Evolutionary conservation across 2,888 invertebrate genomes (phyloP).

Genomic region (Zhuqinia jingwanae): DNA sequence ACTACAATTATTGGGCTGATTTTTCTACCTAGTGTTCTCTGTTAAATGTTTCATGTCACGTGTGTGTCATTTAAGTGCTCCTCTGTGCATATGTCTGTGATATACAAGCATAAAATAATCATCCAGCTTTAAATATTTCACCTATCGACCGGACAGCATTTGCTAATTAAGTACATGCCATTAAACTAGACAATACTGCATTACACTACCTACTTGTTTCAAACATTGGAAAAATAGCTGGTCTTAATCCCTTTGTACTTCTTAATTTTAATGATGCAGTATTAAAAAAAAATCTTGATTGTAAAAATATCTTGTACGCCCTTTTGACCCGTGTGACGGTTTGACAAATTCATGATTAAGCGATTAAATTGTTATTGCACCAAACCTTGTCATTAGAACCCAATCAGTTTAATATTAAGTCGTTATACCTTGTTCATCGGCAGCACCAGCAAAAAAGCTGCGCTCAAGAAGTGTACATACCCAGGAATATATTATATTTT

Average conservation of each 20-base stretch:
- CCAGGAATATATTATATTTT: conserved; percentile 4
- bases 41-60: neutral
- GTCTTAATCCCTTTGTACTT: neutral
- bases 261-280: neutral
- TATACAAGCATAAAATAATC: neutral
- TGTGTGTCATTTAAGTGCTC: conserved; percentile 5
- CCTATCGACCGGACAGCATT: neutral
- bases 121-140: neutral
- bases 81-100: conserved; percentile 13
- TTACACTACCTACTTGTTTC: no score
- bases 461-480: neutral
- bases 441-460: neutral
- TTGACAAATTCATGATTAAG: neutral
- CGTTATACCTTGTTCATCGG: conserved; percentile 6
- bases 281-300: neutral
- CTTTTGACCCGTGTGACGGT: conserved; percentile 28
- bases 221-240: neutral
- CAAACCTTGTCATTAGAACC: no score
- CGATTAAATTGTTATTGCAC: no score
- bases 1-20: no score
- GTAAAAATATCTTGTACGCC: no score
- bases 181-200: neutral
- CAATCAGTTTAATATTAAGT: no score
- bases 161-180: neutral
- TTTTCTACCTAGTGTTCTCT: neutral